These are phyloP conservation scores for Narcine bancroftii DNA, from an alignment of 2,113 vertebrate genomes.

Conservation along the genomic window DNA sequence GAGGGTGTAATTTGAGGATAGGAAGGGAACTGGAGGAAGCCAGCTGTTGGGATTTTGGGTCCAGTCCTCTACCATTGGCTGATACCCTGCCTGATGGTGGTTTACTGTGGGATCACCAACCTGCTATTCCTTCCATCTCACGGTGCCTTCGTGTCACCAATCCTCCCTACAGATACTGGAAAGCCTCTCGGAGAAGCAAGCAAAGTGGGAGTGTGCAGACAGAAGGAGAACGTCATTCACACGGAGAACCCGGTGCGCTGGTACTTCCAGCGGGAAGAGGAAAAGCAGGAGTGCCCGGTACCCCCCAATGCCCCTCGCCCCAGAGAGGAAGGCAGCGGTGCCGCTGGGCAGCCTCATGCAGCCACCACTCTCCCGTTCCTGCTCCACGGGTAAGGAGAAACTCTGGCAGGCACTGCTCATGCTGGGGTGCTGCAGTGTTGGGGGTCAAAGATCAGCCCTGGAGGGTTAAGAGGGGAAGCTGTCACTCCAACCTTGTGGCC, in stretches of 20 bases:
- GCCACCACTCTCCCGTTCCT: too few relatives aligned
- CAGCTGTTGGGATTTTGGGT: neutral
- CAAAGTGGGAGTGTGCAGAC: neutral
- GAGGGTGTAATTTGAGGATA: too few relatives aligned
- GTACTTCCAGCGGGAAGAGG: neutral
- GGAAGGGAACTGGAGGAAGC: too few relatives aligned
- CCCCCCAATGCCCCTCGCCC: neutral
- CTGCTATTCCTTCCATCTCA: neutral
- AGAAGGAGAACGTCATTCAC: neutral
- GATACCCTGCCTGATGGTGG: too few relatives aligned
- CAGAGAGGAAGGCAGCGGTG: neutral
- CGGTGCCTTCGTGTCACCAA: neutral
- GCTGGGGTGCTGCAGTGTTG: too few relatives aligned
- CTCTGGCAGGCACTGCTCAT: neutral
- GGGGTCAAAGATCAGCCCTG: too few relatives aligned
- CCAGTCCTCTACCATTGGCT: too few relatives aligned
- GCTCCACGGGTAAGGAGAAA: neutral
- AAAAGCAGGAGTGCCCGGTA: neutral
- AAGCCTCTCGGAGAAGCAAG: neutral
- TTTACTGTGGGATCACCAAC: neutral
- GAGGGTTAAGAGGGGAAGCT: too few relatives aligned
- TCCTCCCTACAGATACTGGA: neutral
- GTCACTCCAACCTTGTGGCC: too few relatives aligned
- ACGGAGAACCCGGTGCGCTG: neutral
- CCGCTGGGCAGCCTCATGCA: neutral